Base-by-base conservation (phyloP, 2,113 vertebrate genomes). In the Gambusia holbrooki region DNA sequence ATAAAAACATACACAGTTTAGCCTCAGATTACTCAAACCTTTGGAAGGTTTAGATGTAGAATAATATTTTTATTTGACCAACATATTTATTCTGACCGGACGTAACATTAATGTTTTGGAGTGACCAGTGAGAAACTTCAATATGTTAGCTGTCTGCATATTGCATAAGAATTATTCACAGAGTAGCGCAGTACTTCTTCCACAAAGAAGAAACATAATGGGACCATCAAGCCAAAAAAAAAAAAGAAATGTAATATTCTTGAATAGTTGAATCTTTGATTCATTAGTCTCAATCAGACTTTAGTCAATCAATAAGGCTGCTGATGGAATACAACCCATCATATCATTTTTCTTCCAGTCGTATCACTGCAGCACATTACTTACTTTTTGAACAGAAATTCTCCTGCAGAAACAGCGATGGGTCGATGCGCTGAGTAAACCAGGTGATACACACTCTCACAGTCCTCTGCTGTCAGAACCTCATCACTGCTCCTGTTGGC, bases 351-450 rank as follows among this genome's bases (percentile, higher is more conserved):
- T 71, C 63, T 48, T 25, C 33, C 7, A 48, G 17, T 9, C 25
- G 28, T 25, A 33, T 5, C 32, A 66, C 63, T 66, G 51, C 2
- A 35, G 7, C 14, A 19, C 30, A 74, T 14, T 3, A 86, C 95
- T 94, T 94, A 98, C 97, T 99, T 99, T 94, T 97, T 98, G 81
- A 96, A 99, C 29, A 99, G 96, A 93, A 99, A 99, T 87, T 99
- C 97, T 85, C 97, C 97, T 40, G 97, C 96, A 10, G 97, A 96
- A 81, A 99, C 93, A 67, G 97, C 97, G 60, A 98, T 96, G 66
- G 97, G 97, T 60, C 97, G 94, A 88, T 99, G 97, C 89, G 97
- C 97, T 1, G 97, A 99, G 92, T 99, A 99, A 89, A 99, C 97
- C 90, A 99, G 93, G 87, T 99, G 97, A 93, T 99, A 99, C 12